Evolutionary conservation across 1,140 invertebrate genomes (phyloP).

Genomic region (Parasteatoda tepidariorum): DNA sequence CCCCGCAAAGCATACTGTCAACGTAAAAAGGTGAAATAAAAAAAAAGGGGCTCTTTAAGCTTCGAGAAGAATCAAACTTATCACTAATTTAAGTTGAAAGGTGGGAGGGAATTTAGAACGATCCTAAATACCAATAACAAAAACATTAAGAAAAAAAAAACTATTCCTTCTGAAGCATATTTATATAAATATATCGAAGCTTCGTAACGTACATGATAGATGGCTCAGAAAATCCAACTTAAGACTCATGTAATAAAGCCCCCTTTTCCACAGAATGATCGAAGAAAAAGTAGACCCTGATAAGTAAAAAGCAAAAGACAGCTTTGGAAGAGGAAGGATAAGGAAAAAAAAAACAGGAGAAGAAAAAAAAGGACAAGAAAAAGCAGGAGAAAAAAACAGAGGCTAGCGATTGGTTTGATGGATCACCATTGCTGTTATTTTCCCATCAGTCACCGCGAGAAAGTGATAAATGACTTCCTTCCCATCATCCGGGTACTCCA

Average conservation of each 20-base stretch:
- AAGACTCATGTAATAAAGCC: slow-evolving; percentile 60
- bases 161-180: slow-evolving; percentile 19
- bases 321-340: slow-evolving; percentile 1
- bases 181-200: slow-evolving; percentile 60
- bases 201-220: slow-evolving; percentile 55
- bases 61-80: not conserved
- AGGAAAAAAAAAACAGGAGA: slow-evolving; percentile 23
- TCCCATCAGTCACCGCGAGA: slow-evolving; percentile 61
- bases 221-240: slow-evolving; percentile 57
- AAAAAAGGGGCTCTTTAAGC: too few species aligned
- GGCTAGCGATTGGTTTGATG: slow-evolving; percentile 59
- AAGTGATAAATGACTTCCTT: slow-evolving; percentile 61
- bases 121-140: not conserved
- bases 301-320: slow-evolving; percentile 55
- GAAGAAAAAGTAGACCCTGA: slow-evolving; percentile 30
- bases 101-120: not conserved
- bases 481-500: slow-evolving; percentile 57
- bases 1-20: too few species aligned
- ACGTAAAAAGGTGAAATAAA: not conserved
- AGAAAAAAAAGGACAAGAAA: not conserved
- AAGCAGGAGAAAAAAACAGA: slow-evolving; percentile 37
- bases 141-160: not conserved
- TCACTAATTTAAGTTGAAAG: slow-evolving; percentile 5
- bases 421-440: slow-evolving; percentile 60
- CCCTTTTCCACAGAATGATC: slow-evolving; percentile 40